Percentiles rank a stretch among this genome's conserved stretches.
These are phyloP conservation scores for Cryptops parisi DNA, from an alignment of 2,888 invertebrate species.

Conservation along the genomic window DNA sequence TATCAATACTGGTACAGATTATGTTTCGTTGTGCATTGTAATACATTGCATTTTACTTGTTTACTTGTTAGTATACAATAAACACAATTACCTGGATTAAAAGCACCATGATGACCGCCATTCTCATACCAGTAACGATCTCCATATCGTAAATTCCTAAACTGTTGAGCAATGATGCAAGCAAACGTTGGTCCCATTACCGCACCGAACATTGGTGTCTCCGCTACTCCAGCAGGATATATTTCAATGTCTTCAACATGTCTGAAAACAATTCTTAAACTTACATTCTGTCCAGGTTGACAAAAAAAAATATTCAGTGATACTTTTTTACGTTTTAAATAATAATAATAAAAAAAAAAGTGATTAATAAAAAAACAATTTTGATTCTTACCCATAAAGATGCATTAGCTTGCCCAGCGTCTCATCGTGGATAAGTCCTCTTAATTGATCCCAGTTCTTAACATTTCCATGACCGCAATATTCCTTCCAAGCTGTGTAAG, in stretches of 20 bases:
- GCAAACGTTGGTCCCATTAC: slow-evolving; percentile 71
- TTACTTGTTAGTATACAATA: neutral
- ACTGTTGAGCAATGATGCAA: slow-evolving; percentile 74
- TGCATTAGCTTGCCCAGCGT: slow-evolving; percentile 20
- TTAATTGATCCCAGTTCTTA: slow-evolving; percentile 21
- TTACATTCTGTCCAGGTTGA: too few relatives aligned
- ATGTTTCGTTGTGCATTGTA: too few relatives aligned
- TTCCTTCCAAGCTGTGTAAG: slow-evolving; percentile 23
- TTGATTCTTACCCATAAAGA: slow-evolving; percentile 20
- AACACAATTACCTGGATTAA: slow-evolving; percentile 44
- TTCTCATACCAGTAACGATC: slow-evolving; percentile 86
- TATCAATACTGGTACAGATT: too few relatives aligned
- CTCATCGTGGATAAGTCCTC: slow-evolving; percentile 23
- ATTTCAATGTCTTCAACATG: slow-evolving; percentile 69
- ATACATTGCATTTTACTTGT: too few relatives aligned
- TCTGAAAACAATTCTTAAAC: slow-evolving; percentile 23
- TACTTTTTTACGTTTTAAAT: too few relatives aligned
- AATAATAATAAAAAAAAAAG: neutral
- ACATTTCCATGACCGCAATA: slow-evolving; percentile 22
- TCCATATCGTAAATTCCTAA: slow-evolving; percentile 58
- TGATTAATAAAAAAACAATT: neutral
- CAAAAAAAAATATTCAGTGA: too few relatives aligned
- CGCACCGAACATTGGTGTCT: slow-evolving; percentile 55
- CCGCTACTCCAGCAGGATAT: slow-evolving; percentile 74
- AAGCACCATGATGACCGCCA: slow-evolving; percentile 45